Evolutionary conservation across 2,888 invertebrate genomes (phyloP), one percentile per base, ranked within the genome.

Genomic region (Drymonia ruficornis): DNA sequence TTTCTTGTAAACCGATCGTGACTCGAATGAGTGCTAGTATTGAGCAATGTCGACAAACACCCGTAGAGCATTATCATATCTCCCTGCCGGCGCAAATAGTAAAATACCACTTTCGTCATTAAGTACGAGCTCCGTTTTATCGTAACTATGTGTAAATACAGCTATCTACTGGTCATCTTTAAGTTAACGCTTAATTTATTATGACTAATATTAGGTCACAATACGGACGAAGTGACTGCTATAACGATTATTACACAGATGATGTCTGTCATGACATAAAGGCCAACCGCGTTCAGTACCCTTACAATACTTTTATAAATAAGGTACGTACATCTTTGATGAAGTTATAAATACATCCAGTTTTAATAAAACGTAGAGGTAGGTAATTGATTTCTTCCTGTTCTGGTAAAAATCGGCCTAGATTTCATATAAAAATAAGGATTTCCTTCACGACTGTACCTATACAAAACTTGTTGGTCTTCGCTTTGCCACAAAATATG

Each of bases 1-100:
- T 64, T 65, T 54, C 52, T 49, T 52, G 54, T 51, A 53, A 53
- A 57, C 40, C 19, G 36, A 63, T 53, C 56, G 54, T 63, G 63
- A 61, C 61, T 50, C 54, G 54, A 55, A 48, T 49, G 54, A 31
- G 55, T 54, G 28, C 34, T 19, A 31, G n/a, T 54, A 55, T 67
- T 59, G 50, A 50, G 56, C 42, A 67, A 60, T 63, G 47, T 58
- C 48, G 50, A 44, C 18, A 52, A 56, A 58, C 54, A 68, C 46
- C 52, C 19, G 51, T 53, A 53, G 55, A 59, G 44, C 49, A 38
- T 61, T 61, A 57, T 65, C 61, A 45, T 63, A 50, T 49, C 50
- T 59, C 15, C 40, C 34, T 29, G 54, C 34, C 19, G 53, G 61
- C 43, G 38, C 55, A 49, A 53, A 55, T 34, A 55, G 12, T 49